phyloP scores from a whole-genome alignment of 2,888 invertebrate species.

The Synanthedon andrenaeformis region DNA sequence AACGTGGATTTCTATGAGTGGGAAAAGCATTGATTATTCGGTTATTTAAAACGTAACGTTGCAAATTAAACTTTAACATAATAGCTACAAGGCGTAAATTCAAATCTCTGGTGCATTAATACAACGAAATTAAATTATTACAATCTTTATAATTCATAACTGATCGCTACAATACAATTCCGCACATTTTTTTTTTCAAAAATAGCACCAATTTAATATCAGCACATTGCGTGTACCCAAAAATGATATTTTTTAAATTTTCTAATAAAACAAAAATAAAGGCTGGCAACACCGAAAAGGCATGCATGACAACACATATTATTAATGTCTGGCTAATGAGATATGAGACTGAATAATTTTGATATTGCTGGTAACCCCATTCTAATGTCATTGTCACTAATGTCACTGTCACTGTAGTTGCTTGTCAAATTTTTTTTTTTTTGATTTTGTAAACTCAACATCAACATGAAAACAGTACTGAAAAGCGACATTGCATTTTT shows the following conservation, averaged over 20 bases:
- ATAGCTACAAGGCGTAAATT: constrained; percentile 11
- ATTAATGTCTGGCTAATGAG: constrained; percentile 5
- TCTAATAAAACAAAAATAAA: constrained; percentile 23
- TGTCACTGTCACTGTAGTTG: too few relatives aligned
- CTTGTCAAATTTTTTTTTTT: not conserved
- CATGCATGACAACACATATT: constrained; percentile 12
- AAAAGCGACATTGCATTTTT: not conserved
- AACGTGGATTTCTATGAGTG: too few relatives aligned
- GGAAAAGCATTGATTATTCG: too few relatives aligned
- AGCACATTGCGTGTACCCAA: constrained; percentile 37
- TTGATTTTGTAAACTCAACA: not conserved
- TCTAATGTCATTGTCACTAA: too few relatives aligned
- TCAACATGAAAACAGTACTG: not conserved
- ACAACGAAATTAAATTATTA: not conserved
- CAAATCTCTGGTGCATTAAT: constrained; percentile 52
- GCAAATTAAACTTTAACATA: too few relatives aligned
- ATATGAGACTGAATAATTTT: constrained; percentile 5
- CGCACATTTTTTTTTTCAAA: constrained; percentile 27
- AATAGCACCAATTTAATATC: constrained; percentile 67
- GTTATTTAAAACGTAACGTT: too few relatives aligned
- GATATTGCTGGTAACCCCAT: too few relatives aligned
- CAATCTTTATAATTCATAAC: constrained; percentile 1
- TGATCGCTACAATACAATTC: constrained; percentile 24
- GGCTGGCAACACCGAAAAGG: constrained; percentile 46
- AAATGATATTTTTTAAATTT: constrained; percentile 30